Evolutionary conservation across 1,140 invertebrate genomes (phyloP).

Genomic region (Capitella teleta): DNA sequence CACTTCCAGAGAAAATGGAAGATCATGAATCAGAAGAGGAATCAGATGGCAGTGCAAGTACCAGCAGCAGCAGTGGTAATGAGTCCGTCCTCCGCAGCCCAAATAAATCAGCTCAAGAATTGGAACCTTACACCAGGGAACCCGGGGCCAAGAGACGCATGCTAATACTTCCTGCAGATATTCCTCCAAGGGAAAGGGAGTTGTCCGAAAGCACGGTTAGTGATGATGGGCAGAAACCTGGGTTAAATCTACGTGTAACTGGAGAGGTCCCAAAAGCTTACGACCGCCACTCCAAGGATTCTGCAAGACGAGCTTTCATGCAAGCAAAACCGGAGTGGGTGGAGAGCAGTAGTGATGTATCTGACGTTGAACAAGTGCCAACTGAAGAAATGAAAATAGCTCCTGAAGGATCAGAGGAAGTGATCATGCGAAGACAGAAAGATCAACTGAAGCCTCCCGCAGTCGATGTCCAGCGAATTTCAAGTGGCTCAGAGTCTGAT

Average conservation of each 20-base stretch:
- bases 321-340: slow-evolving; percentile 4
- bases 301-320: slow-evolving; percentile 10
- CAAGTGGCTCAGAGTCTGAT: not conserved
- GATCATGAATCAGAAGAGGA: not conserved
- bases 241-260: slow-evolving; percentile 8
- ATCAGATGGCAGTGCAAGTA: no score
- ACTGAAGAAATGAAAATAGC: no score
- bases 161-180: not conserved
- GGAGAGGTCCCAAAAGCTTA: slow-evolving; percentile 13
- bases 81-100: no score
- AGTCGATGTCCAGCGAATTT: no score
- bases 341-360: slow-evolving; percentile 13
- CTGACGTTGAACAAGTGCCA: slow-evolving; percentile 11
- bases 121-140: not conserved
- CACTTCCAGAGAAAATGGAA: not conserved
- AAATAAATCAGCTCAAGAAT: not conserved
- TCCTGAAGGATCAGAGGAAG: no score
- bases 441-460: no score
- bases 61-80: no score
- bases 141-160: not conserved
- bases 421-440: no score
- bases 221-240: not conserved
- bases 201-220: not conserved
- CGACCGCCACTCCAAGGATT: not conserved
- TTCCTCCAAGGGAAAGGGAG: not conserved